Conservation (phyloP, 1,140 invertebrate species). For the Brachystomella parvula region DNA sequence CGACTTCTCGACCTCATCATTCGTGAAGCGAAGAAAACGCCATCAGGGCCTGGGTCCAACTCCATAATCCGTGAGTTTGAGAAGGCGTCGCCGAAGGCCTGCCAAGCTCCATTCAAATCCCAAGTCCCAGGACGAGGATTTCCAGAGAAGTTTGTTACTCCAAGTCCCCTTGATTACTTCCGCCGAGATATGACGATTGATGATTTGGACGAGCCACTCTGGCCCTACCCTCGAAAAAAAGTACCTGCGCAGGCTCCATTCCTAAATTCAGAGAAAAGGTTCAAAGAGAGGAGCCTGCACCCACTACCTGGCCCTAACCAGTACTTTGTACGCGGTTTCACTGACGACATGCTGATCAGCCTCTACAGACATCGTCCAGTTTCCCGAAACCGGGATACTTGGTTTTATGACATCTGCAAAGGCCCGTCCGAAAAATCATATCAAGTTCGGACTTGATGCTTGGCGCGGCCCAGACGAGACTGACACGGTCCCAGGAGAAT, state of each 20-base stretch:
- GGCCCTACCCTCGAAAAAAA: not conserved
- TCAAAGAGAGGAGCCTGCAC: not conserved
- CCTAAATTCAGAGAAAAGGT: slow-evolving; percentile 13
- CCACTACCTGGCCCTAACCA: slow-evolving; percentile 14
- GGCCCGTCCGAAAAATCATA: not conserved
- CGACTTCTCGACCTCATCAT: slow-evolving; percentile 26
- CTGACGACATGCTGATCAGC: slow-evolving; percentile 18
- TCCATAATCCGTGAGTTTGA: slow-evolving; percentile 22
- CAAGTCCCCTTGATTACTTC: slow-evolving; percentile 19
- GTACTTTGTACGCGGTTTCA: slow-evolving; percentile 23
- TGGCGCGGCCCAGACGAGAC: not conserved
- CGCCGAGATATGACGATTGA: slow-evolving; percentile 2
- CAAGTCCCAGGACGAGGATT: slow-evolving; percentile 2
- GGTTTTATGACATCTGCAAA: slow-evolving; percentile 30
- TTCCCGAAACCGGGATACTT: slow-evolving; percentile 28
- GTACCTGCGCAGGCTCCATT: slow-evolving; percentile 17
- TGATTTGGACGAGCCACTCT: slow-evolving; percentile 16
- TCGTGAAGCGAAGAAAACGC: slow-evolving; percentile 13
- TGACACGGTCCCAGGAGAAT: slow-evolving; percentile 9
- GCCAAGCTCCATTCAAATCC: slow-evolving; percentile 34
- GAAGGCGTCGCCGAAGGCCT: slow-evolving; percentile 18
- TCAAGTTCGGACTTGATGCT: not conserved
- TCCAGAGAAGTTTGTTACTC: not conserved
- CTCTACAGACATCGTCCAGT: slow-evolving; percentile 20
- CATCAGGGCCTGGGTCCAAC: slow-evolving; percentile 17